Evolutionary conservation across 2,888 invertebrate genomes (phyloP).

Genomic region (Platynereis dumerilii): DNA sequence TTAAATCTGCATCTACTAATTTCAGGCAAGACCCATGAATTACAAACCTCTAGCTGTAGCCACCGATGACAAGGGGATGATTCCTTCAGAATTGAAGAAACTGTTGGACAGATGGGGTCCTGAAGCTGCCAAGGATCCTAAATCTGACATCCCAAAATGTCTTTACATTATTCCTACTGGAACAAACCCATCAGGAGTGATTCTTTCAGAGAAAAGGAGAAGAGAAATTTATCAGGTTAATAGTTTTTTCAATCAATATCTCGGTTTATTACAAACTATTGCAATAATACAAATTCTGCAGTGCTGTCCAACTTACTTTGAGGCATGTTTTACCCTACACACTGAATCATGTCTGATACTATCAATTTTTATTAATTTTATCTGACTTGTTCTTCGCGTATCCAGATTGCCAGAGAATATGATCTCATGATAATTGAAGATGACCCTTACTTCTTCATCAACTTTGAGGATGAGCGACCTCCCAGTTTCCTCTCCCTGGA

Average conservation of each 20-base stretch:
- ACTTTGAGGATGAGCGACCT: slow-evolving; percentile 50
- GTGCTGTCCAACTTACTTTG: no score
- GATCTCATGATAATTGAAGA: slow-evolving; percentile 82
- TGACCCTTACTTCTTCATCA: slow-evolving; percentile 81
- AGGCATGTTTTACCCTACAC: no score
- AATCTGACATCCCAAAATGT: slow-evolving; percentile 72
- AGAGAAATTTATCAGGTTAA: slow-evolving; percentile 71
- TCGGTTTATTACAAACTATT: neutral
- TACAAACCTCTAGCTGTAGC: slow-evolving; percentile 73
- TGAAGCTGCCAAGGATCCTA: slow-evolving; percentile 64
- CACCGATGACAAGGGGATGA: slow-evolving; percentile 75
- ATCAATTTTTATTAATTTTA: no score
- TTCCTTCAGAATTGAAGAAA: slow-evolving; percentile 70
- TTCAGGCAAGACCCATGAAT: slow-evolving; percentile 68
- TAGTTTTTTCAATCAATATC: neutral
- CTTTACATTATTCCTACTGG: slow-evolving; percentile 80
- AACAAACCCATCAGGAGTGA: slow-evolving; percentile 78
- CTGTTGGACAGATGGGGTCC: slow-evolving; percentile 66
- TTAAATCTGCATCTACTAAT: no score
- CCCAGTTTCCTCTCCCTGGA: slow-evolving; percentile 77
- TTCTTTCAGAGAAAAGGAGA: slow-evolving; percentile 73
- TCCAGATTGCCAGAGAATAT: slow-evolving; percentile 73
- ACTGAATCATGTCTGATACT: no score
- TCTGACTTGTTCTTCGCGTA: no score
- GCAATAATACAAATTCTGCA: no score